Percentiles rank a stretch among this genome's conserved stretches.
phyloP scores from a whole-genome alignment of 2,888 invertebrate genomes.

The Epiblema foenella region DNA sequence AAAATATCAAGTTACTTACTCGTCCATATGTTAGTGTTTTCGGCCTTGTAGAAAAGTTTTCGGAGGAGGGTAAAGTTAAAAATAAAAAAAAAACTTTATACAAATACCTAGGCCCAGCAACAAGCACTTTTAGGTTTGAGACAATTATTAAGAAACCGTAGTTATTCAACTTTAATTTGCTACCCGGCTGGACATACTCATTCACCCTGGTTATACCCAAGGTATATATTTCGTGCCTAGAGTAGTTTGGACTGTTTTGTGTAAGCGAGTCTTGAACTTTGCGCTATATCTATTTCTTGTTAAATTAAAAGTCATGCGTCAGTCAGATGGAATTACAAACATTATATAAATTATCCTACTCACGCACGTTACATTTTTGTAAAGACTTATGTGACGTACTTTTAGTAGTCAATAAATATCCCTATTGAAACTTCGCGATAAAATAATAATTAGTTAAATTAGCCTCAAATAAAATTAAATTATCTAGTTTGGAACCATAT shows the following conservation, averaged over 20 bases:
- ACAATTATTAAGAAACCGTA: no score
- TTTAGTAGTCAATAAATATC: neutral
- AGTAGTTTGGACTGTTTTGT: neutral
- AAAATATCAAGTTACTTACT: neutral
- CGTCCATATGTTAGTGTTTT: neutral
- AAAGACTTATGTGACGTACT: neutral
- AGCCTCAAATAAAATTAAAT: neutral
- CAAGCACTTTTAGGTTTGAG: no score
- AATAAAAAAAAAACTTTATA: no score
- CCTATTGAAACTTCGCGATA: neutral
- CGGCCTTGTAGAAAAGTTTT: neutral
- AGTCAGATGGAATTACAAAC: no score
- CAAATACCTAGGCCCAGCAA: no score
- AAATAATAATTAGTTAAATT: conserved; percentile 9
- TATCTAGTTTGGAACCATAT: conserved; percentile 8
- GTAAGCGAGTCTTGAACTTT: no score
- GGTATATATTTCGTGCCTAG: neutral
- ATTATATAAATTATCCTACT: neutral
- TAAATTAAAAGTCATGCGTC: no score
- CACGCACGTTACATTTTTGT: neutral
- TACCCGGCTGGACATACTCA: neutral
- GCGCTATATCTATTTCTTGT: no score
- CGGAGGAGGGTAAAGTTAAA: no score
- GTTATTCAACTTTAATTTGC: neutral
- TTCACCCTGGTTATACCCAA: neutral